These are phyloP conservation scores for Drosophila nr. medialis DNA, from an alignment of 2,888 invertebrate species.

Conservation along the genomic window DNA sequence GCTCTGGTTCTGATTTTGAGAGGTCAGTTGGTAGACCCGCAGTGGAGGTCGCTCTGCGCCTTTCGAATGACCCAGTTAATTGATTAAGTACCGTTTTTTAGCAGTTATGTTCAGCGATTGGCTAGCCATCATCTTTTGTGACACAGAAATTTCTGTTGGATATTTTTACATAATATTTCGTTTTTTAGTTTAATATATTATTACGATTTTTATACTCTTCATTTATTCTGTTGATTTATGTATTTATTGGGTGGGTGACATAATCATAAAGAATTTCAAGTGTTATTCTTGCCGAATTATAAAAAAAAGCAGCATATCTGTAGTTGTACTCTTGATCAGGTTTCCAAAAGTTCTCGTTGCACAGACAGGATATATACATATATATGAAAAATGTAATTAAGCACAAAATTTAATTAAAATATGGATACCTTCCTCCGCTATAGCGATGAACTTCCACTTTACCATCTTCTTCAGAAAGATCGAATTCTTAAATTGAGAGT, in stretches of 20 bases:
- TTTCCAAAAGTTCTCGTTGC: too few species aligned
- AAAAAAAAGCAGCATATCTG: too few species aligned
- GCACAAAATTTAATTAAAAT: too few species aligned
- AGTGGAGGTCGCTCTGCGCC: conserved; percentile 27
- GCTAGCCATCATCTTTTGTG: not conserved
- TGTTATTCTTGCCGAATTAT: too few species aligned
- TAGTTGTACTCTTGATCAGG: too few species aligned
- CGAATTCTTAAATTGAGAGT: not conserved
- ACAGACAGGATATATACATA: too few species aligned
- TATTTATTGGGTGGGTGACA: conserved; percentile 34
- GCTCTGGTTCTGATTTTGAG: conserved; percentile 25
- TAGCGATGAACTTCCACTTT: too few species aligned
- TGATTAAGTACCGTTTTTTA: conserved; percentile 73
- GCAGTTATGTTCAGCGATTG: conserved; percentile 29
- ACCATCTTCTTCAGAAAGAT: not conserved
- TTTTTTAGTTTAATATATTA: conserved; percentile 5
- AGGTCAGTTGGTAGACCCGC: conserved; percentile 49
- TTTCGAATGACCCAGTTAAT: conserved; percentile 67
- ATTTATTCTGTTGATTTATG: conserved; percentile 4
- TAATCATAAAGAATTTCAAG: conserved; percentile 17
- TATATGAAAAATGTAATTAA: too few species aligned
- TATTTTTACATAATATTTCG: not conserved
- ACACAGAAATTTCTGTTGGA: conserved; percentile 7
- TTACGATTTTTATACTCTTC: conserved; percentile 31
- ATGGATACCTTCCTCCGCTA: too few species aligned